Percentiles rank a stretch among this genome's conserved stretches.
phyloP scores from a whole-genome alignment of 2,113 vertebrate species.

The Saguinus imperator region DNA sequence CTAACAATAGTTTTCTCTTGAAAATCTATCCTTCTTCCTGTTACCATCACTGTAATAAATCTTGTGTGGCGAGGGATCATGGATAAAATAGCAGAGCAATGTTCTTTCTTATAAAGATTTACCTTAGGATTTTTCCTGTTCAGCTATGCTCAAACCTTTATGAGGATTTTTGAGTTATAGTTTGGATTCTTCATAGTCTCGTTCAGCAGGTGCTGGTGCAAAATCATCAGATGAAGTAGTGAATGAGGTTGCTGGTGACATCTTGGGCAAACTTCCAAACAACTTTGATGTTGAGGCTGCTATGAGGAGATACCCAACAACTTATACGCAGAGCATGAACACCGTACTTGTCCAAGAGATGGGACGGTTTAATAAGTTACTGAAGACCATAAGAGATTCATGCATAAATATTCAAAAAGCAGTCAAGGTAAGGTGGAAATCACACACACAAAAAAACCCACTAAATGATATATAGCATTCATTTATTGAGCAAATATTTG shows the following conservation, averaged over 20 bases:
- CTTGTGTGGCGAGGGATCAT: not conserved
- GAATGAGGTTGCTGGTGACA: slow-evolving; percentile 90
- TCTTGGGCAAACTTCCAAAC: slow-evolving; percentile 89
- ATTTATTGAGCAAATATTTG: not conserved
- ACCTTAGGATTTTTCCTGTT: not conserved
- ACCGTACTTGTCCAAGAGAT: slow-evolving; percentile 94
- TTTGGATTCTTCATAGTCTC: slow-evolving; percentile 82
- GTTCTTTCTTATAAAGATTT: not conserved
- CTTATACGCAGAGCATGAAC: slow-evolving; percentile 94
- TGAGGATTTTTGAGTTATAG: not conserved
- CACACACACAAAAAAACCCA: not conserved
- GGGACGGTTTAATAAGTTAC: slow-evolving; percentile 92
- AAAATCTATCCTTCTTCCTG: not conserved
- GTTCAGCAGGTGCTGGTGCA: slow-evolving; percentile 84
- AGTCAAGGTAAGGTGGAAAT: slow-evolving; percentile 86
- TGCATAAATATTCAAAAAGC: slow-evolving; percentile 92
- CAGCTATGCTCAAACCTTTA: not conserved
- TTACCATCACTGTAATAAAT: not conserved
- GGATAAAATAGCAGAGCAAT: not conserved
- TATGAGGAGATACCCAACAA: slow-evolving; percentile 89
- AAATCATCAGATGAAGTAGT: slow-evolving; percentile 90
- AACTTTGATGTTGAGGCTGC: slow-evolving; percentile 89
- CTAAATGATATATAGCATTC: not conserved
- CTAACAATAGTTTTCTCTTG: not conserved
- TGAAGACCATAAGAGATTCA: slow-evolving; percentile 87